Conservation (phyloP, 2,888 invertebrate species). For the Platyscelio sp. region DNA sequence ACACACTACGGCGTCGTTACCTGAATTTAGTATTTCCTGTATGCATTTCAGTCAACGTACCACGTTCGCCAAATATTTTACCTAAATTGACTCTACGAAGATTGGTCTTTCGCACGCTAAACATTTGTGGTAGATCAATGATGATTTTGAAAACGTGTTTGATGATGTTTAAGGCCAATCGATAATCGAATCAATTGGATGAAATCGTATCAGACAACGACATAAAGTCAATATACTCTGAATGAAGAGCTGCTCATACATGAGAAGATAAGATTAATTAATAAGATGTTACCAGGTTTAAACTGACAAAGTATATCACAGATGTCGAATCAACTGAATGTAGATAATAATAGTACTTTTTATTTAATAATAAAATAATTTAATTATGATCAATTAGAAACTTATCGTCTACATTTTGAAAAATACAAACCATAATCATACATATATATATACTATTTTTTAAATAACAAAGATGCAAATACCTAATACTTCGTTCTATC, state of each 20-base stretch:
- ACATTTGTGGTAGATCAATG: neutral
- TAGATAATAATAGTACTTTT: too few species aligned
- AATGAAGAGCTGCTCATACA: slow-evolving; percentile 35
- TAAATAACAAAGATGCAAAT: too few species aligned
- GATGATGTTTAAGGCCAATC: too few species aligned
- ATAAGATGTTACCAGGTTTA: slow-evolving; percentile 45
- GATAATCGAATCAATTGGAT: slow-evolving; percentile 17
- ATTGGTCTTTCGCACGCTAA: neutral
- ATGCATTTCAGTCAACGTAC: slow-evolving; percentile 10
- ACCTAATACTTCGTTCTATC: too few species aligned
- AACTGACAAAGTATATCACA: slow-evolving; percentile 43
- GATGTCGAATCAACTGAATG: too few species aligned
- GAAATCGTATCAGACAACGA: slow-evolving; percentile 26
- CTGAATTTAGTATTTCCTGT: slow-evolving; percentile 49
- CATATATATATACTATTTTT: too few species aligned
- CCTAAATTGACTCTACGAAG: neutral
- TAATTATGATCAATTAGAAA: too few species aligned
- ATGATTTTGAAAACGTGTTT: neutral
- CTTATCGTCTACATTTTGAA: too few species aligned
- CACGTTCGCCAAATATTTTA: slow-evolving; percentile 4
- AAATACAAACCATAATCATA: too few species aligned
- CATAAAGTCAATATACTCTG: slow-evolving; percentile 24
- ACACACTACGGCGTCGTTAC: slow-evolving; percentile 38
- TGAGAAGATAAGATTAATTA: slow-evolving; percentile 49
- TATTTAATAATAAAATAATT: too few species aligned